These are phyloP conservation scores for Acrocephalus scirpaceus DNA, from an alignment of 2,797 vertebrate species.

Conservation along the genomic window DNA sequence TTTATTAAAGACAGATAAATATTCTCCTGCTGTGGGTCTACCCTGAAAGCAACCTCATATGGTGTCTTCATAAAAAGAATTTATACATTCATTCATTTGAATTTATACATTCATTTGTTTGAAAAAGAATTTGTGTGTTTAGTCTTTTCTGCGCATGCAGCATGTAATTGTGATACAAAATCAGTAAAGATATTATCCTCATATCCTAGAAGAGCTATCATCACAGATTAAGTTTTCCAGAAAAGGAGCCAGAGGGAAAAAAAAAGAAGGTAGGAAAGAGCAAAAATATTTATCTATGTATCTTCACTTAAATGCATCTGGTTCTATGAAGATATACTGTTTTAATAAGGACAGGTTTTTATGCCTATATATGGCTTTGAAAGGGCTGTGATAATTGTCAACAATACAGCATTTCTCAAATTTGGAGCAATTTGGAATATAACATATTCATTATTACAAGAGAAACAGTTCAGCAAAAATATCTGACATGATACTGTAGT, in stretches of 20 bases:
- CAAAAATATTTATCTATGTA: not conserved
- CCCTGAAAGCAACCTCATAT: not conserved
- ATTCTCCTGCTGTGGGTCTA: not conserved
- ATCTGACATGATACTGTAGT: not conserved
- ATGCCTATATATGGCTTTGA: not conserved
- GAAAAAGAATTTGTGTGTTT: not conserved
- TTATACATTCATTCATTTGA: not conserved
- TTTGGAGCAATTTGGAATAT: not conserved
- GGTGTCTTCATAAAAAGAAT: not conserved
- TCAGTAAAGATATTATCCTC: not conserved
- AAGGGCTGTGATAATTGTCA: not conserved
- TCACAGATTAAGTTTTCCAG: not conserved
- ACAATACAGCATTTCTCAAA: not conserved
- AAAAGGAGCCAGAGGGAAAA: not conserved
- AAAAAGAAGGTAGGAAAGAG: not conserved
- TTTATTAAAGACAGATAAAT: not conserved
- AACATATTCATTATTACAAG: not conserved
- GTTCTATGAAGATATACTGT: not conserved
- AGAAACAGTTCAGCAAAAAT: not conserved
- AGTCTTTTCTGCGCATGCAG: not conserved
- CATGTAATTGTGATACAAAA: not conserved
- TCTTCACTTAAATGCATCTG: not conserved
- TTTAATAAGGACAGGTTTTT: not conserved
- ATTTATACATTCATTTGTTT: not conserved
- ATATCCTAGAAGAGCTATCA: not conserved